Evolutionary conservation across 2,797 vertebrate species (phyloP), one percentile per base, ranked within the genome.

Genomic region (Fringilla coelebs): DNA sequence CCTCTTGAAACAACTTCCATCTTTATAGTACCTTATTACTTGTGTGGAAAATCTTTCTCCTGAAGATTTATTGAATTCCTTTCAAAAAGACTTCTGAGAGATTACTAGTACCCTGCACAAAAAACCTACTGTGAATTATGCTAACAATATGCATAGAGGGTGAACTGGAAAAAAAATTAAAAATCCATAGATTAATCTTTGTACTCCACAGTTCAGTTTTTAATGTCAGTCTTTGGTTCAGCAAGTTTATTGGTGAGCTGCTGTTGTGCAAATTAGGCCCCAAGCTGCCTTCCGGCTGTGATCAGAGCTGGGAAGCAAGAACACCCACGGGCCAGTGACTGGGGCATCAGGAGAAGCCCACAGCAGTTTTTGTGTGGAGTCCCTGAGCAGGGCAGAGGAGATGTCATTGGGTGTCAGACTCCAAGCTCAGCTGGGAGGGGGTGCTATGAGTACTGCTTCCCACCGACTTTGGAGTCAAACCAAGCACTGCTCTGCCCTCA

Each of bases 1-100:
- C 16, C 34, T 84, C 54, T 93, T 90, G 82, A 92, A 95, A 61
- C 34, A 88, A 71, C 17, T 72, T 86, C 82, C 65, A 28, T 31
- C 41, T 85, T 93, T 94, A 43, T 41, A 90, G 94, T 58, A 17
- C 54, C 29, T 66, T 61, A 86, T 26, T 57, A 73, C 8, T 65
- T 3, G 2, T 10, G 28, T 38, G 57, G 25, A 61, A 88, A 45
- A 60, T 38, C 71, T 79, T 73, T 8, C 28, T 94, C 38, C 45
- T 80, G 32, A 25, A 52, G 46, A 34, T 57, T 74, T 58, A 65
- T 38, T 77, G 32, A 13, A 43, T 7, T 55, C 8, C 26, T 9
- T 24, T 38, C 22, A 83, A 79, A 71, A 89, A 88, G 40, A 54
- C 25, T 87, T 68, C 28, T 3, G 2, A 78, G 38, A 85, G 11